Base-by-base conservation (phyloP, 1,140 invertebrate genomes). In the Aporrectodea caliginosa region DNA sequence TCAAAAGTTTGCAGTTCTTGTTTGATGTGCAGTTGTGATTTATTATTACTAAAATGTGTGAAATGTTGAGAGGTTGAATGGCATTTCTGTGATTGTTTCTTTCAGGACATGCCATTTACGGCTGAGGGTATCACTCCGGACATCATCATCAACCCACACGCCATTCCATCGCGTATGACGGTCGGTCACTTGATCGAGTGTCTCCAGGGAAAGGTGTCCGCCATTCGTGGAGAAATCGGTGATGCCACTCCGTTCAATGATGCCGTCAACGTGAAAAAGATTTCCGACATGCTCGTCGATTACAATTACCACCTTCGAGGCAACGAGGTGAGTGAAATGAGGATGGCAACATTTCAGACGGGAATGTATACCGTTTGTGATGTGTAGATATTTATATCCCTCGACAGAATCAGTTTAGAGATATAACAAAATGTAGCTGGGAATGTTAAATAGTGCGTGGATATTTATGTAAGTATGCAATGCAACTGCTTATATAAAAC, bases 121-220 rank as follows among this genome's bases (percentile, higher is more conserved):
- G 94, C 93, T 86, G 97, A 99, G 90, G 97, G 97, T 2, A 89
- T 99, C 30, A 95, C 95, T 22, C 97, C 97, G 0, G 97, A 99
- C 88, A 98, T 99, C 84, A 98, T 99, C 82, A 98, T 99, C 86
- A 99, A 99, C 89, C 97, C 97, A 81, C 97, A 99, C 84, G 97
- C 97, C 86, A 98, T 99, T 87, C 97, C 97, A 78, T 98, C 95
- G 86, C 95, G 97, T 93, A 99, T 99, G 97, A 99, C 97, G 85
- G 98, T 99, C 92, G 97, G 97, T 89, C 97, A 99, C 90, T 98
- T 99, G 90, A 99, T 99, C 88, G 97, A 99, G 87, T 99, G 97
- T 88, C 92, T 99, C 80, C 97, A 99, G 90, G 96, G 97, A 1
- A 99, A 99, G 88, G 93, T 88, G 0, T 29, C 43, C 27, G 91